A percentile compares a stretch with the other conserved stretches of the same genome.
Conservation (phyloP, 2,888 invertebrate genomes). For the Esperia sulphurella region DNA sequence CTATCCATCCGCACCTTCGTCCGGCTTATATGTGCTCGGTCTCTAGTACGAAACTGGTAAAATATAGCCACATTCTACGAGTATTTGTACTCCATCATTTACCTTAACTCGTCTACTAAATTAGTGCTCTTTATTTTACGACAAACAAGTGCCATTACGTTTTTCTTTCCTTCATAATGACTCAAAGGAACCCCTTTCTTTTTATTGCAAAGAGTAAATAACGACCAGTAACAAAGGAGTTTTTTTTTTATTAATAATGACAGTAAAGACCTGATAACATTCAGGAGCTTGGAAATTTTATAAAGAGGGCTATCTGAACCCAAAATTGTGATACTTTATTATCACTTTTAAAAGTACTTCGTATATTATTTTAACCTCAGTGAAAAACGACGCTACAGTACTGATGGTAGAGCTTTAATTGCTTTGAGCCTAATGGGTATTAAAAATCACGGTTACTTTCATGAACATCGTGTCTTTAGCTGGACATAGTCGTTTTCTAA, state of each 20-base stretch:
- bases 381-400: too few relatives aligned
- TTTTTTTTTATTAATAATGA: slow-evolving; percentile 35
- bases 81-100: neutral
- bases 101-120: neutral
- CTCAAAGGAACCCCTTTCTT: slow-evolving; percentile 5
- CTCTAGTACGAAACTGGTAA: too few relatives aligned
- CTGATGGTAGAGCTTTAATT: too few relatives aligned
- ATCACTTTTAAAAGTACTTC: too few relatives aligned
- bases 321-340: too few relatives aligned
- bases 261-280: slow-evolving; percentile 21
- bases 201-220: slow-evolving; percentile 13
- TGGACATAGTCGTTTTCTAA: too few relatives aligned
- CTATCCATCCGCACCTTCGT: too few relatives aligned
- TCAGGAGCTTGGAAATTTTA: slow-evolving; percentile 5
- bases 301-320: neutral
- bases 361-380: too few relatives aligned
- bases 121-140: neutral
- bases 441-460: too few relatives aligned
- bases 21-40: too few relatives aligned
- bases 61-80: neutral
- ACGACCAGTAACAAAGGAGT: slow-evolving; percentile 2
- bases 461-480: too few relatives aligned
- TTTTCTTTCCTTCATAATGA: neutral
- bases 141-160: neutral
- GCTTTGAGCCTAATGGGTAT: too few relatives aligned